A percentile compares a stretch with the other conserved stretches of the same genome.
phyloP scores from a whole-genome alignment of 2,113 vertebrate genomes.

The Podiceps cristatus region DNA sequence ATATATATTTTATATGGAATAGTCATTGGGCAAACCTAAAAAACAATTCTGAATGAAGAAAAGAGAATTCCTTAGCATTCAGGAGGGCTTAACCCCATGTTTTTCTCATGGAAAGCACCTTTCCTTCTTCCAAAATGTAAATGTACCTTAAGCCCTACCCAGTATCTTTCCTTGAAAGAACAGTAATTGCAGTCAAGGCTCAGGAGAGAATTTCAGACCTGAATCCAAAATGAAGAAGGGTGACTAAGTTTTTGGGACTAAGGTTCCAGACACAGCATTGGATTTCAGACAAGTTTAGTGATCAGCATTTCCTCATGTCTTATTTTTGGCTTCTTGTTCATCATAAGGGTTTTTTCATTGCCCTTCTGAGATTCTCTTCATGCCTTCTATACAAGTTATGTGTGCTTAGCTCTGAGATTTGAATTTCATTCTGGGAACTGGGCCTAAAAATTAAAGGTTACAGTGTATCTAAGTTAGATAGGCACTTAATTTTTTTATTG shows the following conservation, averaged over 20 bases:
- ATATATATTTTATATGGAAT: not conserved
- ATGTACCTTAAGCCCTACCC: not conserved
- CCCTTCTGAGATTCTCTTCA: not conserved
- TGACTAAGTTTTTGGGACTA: not conserved
- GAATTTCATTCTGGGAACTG: not conserved
- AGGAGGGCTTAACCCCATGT: fast-evolving
- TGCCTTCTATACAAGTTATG: not conserved
- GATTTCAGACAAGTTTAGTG: not conserved
- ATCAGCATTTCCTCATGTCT: not conserved
- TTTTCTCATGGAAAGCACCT: not conserved
- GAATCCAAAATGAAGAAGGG: not conserved
- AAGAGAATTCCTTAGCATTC: not conserved
- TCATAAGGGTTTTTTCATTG: not conserved
- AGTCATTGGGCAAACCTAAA: not conserved
- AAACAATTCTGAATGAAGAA: not conserved
- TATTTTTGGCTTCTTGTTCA: not conserved
- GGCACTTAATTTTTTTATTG: not conserved
- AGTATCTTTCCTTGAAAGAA: not conserved
- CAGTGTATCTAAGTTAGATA: not conserved
- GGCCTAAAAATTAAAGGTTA: not conserved
- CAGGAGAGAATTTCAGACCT: not conserved
- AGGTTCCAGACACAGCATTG: not conserved
- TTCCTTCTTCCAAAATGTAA: not conserved
- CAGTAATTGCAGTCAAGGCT: not conserved
- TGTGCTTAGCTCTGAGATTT: not conserved